Percentiles rank a stretch among this genome's conserved stretches.
Evolutionary conservation across 2,113 vertebrate species (phyloP).

Genomic region (Zootoca vivipara): DNA sequence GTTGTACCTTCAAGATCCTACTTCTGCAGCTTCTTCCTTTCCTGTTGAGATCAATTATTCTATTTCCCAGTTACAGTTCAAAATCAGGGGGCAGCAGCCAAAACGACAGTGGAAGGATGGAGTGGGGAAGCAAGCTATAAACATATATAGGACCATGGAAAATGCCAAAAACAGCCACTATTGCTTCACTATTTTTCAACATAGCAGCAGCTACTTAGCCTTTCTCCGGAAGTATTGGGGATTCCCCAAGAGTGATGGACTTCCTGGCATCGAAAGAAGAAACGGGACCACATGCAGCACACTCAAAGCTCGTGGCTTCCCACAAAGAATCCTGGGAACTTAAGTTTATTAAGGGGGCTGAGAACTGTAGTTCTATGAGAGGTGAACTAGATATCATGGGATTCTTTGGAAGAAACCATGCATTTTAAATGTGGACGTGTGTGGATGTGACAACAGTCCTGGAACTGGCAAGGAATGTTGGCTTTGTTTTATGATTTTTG

Average conservation of each 20-base stretch:
- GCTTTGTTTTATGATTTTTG: not conserved
- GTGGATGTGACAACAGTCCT: not conserved
- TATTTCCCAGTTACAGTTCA: not conserved
- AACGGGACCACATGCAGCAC: not conserved
- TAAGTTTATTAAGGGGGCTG: too few species aligned
- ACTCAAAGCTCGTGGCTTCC: not conserved
- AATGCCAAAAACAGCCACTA: not conserved
- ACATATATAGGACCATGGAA: not conserved
- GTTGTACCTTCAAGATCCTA: not conserved
- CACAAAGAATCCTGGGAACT: too few species aligned
- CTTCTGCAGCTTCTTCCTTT: too few species aligned
- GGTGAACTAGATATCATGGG: too few species aligned
- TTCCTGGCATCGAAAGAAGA: not conserved
- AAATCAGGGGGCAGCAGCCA: not conserved
- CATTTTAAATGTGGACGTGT: too few species aligned
- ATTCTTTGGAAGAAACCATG: too few species aligned
- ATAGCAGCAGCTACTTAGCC: not conserved
- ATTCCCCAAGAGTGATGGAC: not conserved
- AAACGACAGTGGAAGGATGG: not conserved
- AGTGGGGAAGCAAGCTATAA: not conserved
- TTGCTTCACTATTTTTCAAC: not conserved
- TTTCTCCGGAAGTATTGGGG: not conserved
- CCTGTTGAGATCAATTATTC: not conserved
- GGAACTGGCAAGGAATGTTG: not conserved
- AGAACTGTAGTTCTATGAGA: too few species aligned